Evolutionary conservation across 2,888 invertebrate species (phyloP), one percentile per base, ranked within the genome.

Genomic region (Artemia sinica): DNA sequence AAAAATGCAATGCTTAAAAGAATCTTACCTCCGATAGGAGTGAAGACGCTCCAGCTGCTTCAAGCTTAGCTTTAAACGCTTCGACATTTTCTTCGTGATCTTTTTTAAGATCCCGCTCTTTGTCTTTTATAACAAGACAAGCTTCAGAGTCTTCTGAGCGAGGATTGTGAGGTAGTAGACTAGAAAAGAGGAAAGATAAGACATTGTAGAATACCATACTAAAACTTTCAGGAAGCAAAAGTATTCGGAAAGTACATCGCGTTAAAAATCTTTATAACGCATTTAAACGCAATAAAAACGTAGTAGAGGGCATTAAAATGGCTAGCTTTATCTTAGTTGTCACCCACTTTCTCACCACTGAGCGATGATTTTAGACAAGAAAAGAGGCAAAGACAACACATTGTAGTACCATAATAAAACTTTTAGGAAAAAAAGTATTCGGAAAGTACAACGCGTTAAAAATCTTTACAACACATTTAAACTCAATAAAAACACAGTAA

Each of bases 1-100:
- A 28, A 28, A 28, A 28, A 28, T 28, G 28, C 4, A 28, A 28
- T 28, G 28, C 28, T 28, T 28, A 28, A 28, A 63, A n/a, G 28
- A 5, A 67, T 71, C 72, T 67, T 72, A 76, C 77, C 74, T 77
- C 74, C 41, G 74, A 68, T 13, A 77, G 71, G n/a, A 58, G 58
- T n/a, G 81, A 79, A 13, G 80, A 81, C 0, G 89, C 80, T 28
- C 82, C 84, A 69, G 85, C 82, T 71, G 83, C 79, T 4, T 78
- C 78, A 7, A 91, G 77, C 14, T 87, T 73, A 69, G 87, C 84
- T 76, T 87, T 83, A 79, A 86, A 90, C 75, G 86, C 84, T 65
- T 86, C 84, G 69, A 86, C 78, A 4, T 89, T 87, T 49, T 85
- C 83, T 73, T 90, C 89, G 76, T 85, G 86, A 73, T 90, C 89